These are phyloP conservation scores for Desmophyllum pertusum DNA, from an alignment of 92 coral and sea anemone genomes.

Conservation along the genomic window DNA sequence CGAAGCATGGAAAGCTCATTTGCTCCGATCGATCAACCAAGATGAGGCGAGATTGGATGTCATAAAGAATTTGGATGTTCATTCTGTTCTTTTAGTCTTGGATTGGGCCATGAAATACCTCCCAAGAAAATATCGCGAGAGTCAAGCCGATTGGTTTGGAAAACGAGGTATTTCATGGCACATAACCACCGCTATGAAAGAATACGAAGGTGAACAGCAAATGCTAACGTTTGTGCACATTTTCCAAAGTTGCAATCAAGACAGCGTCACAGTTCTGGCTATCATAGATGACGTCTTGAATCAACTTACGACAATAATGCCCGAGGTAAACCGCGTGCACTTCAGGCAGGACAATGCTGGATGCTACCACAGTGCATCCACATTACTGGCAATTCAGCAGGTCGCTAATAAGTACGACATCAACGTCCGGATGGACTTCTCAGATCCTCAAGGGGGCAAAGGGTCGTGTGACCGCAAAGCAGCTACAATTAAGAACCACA, in stretches of 20 bases:
- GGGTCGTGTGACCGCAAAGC: conserved; percentile 65
- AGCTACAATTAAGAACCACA: conserved; percentile 46
- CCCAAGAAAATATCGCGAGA: conserved; percentile 61
- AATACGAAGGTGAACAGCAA: conserved; percentile 36
- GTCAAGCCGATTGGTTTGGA: conserved; percentile 58
- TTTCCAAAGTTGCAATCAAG: conserved; percentile 67
- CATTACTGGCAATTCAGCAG: conserved; percentile 43
- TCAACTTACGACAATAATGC: conserved; percentile 51
- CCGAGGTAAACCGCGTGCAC: conserved; percentile 10
- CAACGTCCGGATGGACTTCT: conserved; percentile 42
- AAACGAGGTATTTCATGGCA: conserved; percentile 69
- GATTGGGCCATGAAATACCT: conserved; percentile 71
- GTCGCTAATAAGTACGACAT: conserved; percentile 42
- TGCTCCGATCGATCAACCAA: conserved; percentile 64
- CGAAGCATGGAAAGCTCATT: conserved; percentile 73
- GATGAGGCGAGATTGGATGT: conserved; percentile 60
- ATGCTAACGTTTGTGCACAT: conserved; percentile 60
- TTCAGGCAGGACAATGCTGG: conserved; percentile 54
- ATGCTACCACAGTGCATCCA: conserved; percentile 45
- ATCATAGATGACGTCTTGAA: conserved; percentile 61
- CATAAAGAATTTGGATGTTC: conserved; percentile 36
- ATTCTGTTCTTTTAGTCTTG: conserved; percentile 45
- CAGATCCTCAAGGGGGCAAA: conserved; percentile 63
- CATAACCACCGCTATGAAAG: conserved; percentile 58
- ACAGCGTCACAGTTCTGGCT: conserved; percentile 63